Conservation (phyloP, 1,140 invertebrate species). For the Mylabris phalerata region DNA sequence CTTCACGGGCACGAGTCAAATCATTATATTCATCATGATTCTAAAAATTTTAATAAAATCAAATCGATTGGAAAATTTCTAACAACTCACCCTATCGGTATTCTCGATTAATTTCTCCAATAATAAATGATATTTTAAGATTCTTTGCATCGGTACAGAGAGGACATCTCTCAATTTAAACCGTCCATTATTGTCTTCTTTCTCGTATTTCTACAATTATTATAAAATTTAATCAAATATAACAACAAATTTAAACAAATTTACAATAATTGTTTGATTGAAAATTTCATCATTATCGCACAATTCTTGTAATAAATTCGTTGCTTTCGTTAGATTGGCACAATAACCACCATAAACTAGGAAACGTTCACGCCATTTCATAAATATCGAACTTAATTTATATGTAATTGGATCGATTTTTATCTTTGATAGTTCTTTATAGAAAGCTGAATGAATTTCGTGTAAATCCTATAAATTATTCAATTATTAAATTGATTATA, state of each 20-base stretch:
- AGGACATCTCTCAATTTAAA: conserved; percentile 91
- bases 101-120: conserved; percentile 88
- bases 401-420: conserved; percentile 43
- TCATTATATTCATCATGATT: conserved; percentile 75
- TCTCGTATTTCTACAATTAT: conserved; percentile 74
- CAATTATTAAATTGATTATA: too few relatives aligned
- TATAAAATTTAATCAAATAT: not conserved
- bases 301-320: conserved; percentile 67
- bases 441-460: conserved; percentile 79
- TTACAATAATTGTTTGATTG: conserved; percentile 36
- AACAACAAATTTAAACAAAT: not conserved
- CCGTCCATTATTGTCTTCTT: conserved; percentile 88
- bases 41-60: conserved; percentile 34
- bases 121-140: conserved; percentile 94
- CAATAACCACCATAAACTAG: conserved; percentile 95
- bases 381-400: conserved; percentile 69
- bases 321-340: conserved; percentile 79
- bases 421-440: conserved; percentile 70
- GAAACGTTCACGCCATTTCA: conserved; percentile 83
- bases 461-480: conserved; percentile 60
- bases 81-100: conserved; percentile 64
- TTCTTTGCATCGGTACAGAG: conserved; percentile 95
- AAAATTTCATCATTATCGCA: conserved; percentile 47
- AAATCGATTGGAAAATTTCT: not conserved
- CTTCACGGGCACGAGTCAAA: conserved; percentile 83